phyloP scores from a whole-genome alignment of 2,797 vertebrate species.

The Scolopax rusticola region DNA sequence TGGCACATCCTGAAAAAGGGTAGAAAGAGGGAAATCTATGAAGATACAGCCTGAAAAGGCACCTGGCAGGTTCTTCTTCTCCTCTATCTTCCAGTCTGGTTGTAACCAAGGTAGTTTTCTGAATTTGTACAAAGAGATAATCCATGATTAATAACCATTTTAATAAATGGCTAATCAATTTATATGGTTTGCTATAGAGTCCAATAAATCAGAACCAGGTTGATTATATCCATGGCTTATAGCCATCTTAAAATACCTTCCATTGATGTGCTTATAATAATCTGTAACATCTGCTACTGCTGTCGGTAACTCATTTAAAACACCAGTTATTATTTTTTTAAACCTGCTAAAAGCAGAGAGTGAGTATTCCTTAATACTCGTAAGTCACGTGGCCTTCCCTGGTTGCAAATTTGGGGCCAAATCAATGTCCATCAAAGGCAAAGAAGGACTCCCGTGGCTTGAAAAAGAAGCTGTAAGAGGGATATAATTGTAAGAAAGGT shows the following conservation, averaged over 20 bases:
- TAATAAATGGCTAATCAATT: constrained; percentile 61
- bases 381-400: not conserved
- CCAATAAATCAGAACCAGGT: constrained; percentile 28
- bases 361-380: not conserved
- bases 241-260: constrained; percentile 43
- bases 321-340: not conserved
- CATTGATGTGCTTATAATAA: constrained; percentile 65
- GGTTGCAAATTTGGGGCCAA: not conserved
- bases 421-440: not conserved
- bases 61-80: not conserved
- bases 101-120: not conserved
- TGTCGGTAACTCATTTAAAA: constrained; percentile 38
- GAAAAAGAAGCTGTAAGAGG: not conserved
- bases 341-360: constrained; percentile 3
- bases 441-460: not conserved
- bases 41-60: not conserved
- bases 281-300: constrained; percentile 5
- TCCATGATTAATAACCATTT: constrained; percentile 5
- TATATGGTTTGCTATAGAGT: constrained; percentile 30
- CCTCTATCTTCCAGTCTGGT: not conserved
- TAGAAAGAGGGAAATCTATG: not conserved
- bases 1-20: not conserved
- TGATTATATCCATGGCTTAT: constrained; percentile 46
- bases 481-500: not conserved
- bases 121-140: not conserved